Evolutionary conservation across 2,797 vertebrate genomes (phyloP).

Genomic region (Ctenopoma multispine): DNA sequence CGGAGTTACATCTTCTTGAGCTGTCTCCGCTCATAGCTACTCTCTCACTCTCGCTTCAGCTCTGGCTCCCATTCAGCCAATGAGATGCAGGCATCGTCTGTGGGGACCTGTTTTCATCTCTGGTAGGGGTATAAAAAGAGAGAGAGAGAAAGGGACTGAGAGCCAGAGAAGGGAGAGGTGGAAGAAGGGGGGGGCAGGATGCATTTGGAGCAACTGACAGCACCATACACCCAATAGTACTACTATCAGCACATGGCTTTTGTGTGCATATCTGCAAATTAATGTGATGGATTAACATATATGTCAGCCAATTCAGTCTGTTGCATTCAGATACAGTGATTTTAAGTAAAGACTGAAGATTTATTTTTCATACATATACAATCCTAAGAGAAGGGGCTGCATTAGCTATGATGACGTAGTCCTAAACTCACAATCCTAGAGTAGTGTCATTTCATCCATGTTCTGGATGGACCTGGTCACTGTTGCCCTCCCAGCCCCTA

Average conservation of each 20-base stretch:
- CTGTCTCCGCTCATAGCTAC: conserved; percentile 47
- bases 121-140: conserved; percentile 46
- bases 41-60: conserved; percentile 28
- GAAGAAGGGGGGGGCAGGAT: conserved; percentile 36
- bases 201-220: conserved; percentile 75
- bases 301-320: conserved; percentile 51
- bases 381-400: neutral
- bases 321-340: conserved; percentile 61
- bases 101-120: conserved; percentile 77
- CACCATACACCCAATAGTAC: conserved; percentile 71
- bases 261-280: conserved; percentile 72
- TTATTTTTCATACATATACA: neutral
- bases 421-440: conserved; percentile 27
- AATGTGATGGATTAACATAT: conserved; percentile 73
- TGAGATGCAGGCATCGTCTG: conserved; percentile 75
- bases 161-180: conserved; percentile 10
- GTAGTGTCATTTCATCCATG: conserved; percentile 16
- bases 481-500: conserved; percentile 31
- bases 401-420: neutral
- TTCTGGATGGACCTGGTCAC: conserved; percentile 40
- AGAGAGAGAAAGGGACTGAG: conserved; percentile 29
- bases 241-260: conserved; percentile 79
- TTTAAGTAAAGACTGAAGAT: conserved; percentile 7
- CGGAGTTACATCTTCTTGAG: conserved; percentile 73
- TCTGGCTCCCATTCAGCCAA: conserved; percentile 78